Conservation (phyloP, 2,113 vertebrate genomes). For the Gobio gobio region DNA sequence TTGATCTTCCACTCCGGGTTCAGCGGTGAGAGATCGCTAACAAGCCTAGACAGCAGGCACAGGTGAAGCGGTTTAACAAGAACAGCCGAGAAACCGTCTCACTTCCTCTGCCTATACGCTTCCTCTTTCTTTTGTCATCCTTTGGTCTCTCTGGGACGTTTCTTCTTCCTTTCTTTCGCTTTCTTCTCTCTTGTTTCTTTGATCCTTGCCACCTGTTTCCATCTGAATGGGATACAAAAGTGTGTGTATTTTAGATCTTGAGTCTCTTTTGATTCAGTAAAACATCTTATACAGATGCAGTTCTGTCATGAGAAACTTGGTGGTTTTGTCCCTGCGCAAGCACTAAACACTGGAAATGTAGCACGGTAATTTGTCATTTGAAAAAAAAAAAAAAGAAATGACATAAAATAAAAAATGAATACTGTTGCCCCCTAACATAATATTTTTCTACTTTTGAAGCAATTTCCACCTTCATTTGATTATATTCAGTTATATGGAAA, state of each 20-base stretch:
- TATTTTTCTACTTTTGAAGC: no score
- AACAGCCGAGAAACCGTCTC: neutral
- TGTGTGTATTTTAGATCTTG: neutral
- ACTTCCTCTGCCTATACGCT: neutral
- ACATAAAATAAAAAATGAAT: neutral
- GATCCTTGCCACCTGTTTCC: constrained; percentile 1
- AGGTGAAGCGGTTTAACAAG: constrained; percentile 28
- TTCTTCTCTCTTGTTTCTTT: constrained; percentile 8
- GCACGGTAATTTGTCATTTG: neutral
- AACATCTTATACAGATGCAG: neutral
- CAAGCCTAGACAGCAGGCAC: constrained; percentile 19
- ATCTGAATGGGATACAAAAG: neutral
- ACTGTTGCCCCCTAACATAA: neutral
- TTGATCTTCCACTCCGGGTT: constrained; percentile 18
- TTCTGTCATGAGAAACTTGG: neutral
- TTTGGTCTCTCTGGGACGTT: neutral
- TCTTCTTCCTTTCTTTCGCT: neutral
- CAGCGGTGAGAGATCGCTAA: constrained; percentile 17
- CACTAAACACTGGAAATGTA: neutral
- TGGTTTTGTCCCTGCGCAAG: neutral
- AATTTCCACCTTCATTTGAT: no score
- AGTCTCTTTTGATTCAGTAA: neutral
- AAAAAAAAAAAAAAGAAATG: no score
- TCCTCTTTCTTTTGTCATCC: neutral
- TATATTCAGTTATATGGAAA: no score